Evolutionary conservation across 2,797 vertebrate species (phyloP).

Genomic region (Hippocampus kuda): DNA sequence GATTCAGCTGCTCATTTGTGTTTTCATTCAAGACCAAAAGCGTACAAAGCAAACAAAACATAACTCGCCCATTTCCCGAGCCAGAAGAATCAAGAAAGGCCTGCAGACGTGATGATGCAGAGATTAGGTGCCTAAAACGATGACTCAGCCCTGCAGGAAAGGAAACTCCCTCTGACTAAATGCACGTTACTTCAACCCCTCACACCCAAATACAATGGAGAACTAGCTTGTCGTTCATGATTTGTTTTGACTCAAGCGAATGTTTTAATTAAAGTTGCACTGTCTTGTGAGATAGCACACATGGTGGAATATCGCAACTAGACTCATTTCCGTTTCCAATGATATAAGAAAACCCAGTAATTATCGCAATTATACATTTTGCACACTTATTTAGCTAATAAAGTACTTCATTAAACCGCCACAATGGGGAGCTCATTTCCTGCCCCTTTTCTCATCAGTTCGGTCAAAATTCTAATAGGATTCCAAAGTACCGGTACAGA

Average conservation of each 20-base stretch:
- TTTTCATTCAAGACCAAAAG: background rate
- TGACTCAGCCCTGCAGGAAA: slow-evolving; percentile 22
- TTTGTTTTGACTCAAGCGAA: background rate
- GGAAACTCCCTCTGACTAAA: slow-evolving; percentile 35
- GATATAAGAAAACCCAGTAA: background rate
- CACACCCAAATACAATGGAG: slow-evolving; percentile 38
- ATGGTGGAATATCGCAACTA: slow-evolving; percentile 1
- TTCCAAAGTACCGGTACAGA: background rate
- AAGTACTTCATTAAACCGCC: slow-evolving; percentile 6
- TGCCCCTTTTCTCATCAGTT: slow-evolving; percentile 8
- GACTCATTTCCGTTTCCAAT: background rate
- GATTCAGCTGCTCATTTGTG: background rate
- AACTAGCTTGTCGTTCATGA: slow-evolving; percentile 22
- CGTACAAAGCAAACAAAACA: background rate
- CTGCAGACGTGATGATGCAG: background rate
- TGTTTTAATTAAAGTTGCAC: background rate
- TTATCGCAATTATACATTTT: background rate
- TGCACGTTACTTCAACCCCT: slow-evolving; percentile 31
- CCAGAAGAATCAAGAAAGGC: slow-evolving; percentile 1
- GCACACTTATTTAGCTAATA: background rate
- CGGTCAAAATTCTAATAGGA: background rate
- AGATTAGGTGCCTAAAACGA: slow-evolving; percentile 35
- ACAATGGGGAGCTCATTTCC: slow-evolving; percentile 25
- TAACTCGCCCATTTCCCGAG: background rate
- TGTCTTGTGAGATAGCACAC: background rate